Base-by-base conservation (phyloP, 2,113 vertebrate genomes). In the Motacilla alba region DNA sequence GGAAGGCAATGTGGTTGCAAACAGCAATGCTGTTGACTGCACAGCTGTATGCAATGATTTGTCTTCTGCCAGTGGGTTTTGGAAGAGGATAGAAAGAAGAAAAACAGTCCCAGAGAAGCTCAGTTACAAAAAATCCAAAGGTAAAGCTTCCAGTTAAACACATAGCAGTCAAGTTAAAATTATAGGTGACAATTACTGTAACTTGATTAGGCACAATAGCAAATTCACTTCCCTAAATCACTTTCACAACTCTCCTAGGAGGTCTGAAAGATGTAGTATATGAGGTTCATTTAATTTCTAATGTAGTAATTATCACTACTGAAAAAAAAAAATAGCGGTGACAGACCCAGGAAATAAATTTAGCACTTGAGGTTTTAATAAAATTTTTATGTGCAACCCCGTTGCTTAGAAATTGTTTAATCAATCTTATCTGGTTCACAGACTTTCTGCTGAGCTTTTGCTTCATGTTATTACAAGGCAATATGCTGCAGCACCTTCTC, bases 201-300 rank as follows among this genome's bases (percentile, higher is more conserved):
- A 95, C 96, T 94, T 84, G 88, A 98, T 98, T 97, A 97, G 95
- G 91, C 93, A 93, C 95, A 96, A 95, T 96, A 96, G 96, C 94
- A 89, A 95, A 96, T 96, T 86, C 82, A 87, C 95, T 96, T 95
- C 93, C 81, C 63, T 97, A 96, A 96, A 97, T 97, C 96, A 96
- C 91, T 96, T 94, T 96, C 96, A 96, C 93, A 89, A 87, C 89
- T 95, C 97, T 96, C 96, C 83, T 81, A 97, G 96, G 97, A 96
- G 88, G 91, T 93, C 93, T 94, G 89, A 96, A 87, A 96, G 93
- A 95, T 94, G 93, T 96, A 96, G 94, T 96, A 95, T 96, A 97
- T 95, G 96, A 96, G 97, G 90, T 96, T 98, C 96, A 98, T 97
- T 98, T 98, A 97, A 97, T 98, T 97, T 97, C 96, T 97, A 97